Evolutionary conservation across 2,888 invertebrate genomes (phyloP), one percentile per base, ranked within the genome.

Genomic region (Pollenia labialis): DNA sequence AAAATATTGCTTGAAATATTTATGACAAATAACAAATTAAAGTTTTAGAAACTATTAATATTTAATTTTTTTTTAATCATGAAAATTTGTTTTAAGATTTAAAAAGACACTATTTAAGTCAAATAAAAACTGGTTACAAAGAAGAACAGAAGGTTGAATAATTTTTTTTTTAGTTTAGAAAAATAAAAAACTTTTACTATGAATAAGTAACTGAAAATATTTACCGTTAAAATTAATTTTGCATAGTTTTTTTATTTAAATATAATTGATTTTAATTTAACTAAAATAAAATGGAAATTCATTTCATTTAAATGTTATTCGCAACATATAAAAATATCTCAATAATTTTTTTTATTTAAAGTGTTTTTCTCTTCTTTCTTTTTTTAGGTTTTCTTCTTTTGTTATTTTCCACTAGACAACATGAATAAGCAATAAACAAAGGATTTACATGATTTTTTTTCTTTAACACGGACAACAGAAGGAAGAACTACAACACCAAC

Each of bases 401-500:
- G 8, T 18, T 54, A 18, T 74, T 48, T n/a, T 58, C n/a, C 16
- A 6, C 32, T 18, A 50, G 14, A 72, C 72, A 66, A 77, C 62
- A 32, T 66, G n/a, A 64, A 76, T 12, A 76, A 72, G 60, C 64
- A 64, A 74, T 46, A 69, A 76, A 83, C 60, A 75, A 69, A 68
- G 44, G 54, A 56, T 71, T 66, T 66, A 58, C 58, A 76, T 74
- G 46, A 68, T 54, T 76, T 76, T 58, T 16, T 48, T 69, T 62
- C 10, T 18, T 16, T 12, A 75, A 46, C 18, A 72, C 56, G 16
- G 40, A 71, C 42, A 84, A 68, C 44, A 52, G 9, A 16, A 58
- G 14, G 6, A 52, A 18, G 2, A 75, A 66, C 69, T 62, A 56
- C 42, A 76, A 64, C 52, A 48, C 42, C 42, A 64, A 50, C 74